A percentile compares a stretch with the other conserved stretches of the same genome.
Conservation (phyloP, 2,888 invertebrate species). For the Phyto melanocephala region DNA sequence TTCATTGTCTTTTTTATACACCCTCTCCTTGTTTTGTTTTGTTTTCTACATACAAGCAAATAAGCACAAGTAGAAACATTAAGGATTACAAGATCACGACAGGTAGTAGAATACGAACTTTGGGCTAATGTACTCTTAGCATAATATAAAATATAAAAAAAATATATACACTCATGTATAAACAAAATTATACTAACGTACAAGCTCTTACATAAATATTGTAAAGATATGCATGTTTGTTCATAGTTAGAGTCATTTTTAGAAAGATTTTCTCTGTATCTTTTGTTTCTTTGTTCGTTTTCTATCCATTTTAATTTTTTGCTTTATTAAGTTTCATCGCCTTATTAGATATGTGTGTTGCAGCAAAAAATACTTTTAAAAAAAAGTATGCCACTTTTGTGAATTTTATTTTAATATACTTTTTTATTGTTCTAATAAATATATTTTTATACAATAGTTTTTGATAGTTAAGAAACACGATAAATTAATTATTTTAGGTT, state of each 20-base stretch:
- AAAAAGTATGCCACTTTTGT: conserved; percentile 38
- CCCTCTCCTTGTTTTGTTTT: too few relatives aligned
- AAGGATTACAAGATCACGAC: conserved; percentile 61
- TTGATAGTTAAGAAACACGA: not conserved
- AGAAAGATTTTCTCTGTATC: not conserved
- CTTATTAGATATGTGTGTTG: conserved; percentile 24
- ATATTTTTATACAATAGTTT: not conserved
- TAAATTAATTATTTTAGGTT: not conserved
- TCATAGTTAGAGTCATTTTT: conserved; percentile 31
- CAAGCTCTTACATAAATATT: not conserved
- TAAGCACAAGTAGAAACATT: conserved; percentile 50
- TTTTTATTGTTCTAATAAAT: not conserved
- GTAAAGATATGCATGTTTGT: conserved; percentile 20
- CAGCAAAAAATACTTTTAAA: not conserved
- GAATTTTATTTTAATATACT: conserved; percentile 27
- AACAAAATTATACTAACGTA: not conserved
- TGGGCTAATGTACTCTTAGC: conserved; percentile 57
- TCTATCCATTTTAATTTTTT: conserved; percentile 24
- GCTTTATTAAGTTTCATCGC: conserved; percentile 44
- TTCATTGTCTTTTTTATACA: too few relatives aligned
- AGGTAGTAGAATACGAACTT: conserved; percentile 63
- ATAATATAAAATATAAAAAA: conserved; percentile 28
- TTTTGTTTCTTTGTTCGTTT: conserved; percentile 16
- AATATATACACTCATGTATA: not conserved
- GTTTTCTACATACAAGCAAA: not conserved